These are phyloP conservation scores for Numida meleagris DNA, from an alignment of 2,113 vertebrate species.

Conservation along the genomic window DNA sequence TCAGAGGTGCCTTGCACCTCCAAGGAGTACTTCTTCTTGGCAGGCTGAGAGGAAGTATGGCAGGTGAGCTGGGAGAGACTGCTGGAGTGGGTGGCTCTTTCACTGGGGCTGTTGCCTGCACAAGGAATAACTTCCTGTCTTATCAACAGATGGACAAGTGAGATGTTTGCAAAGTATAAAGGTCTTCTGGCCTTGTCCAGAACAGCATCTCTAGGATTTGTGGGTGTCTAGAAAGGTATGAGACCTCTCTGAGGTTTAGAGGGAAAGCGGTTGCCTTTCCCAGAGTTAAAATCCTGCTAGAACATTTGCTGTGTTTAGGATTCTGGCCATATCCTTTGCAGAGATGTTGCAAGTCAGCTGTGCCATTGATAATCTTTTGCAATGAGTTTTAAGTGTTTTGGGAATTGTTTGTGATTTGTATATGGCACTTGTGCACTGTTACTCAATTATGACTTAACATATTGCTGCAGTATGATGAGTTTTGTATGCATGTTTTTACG, in stretches of 20 bases:
- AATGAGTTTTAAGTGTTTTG: not conserved
- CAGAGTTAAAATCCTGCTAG: not conserved
- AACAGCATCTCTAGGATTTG: not conserved
- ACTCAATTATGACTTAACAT: not conserved
- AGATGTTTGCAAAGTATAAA: rapidly evolving
- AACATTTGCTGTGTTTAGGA: not conserved
- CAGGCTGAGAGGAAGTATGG: not conserved
- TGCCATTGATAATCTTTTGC: not conserved
- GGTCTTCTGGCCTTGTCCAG: not conserved
- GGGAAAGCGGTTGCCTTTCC: not conserved
- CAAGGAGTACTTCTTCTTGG: not conserved
- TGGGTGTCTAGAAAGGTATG: not conserved
- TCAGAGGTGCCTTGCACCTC: not conserved
- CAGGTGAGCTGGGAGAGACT: not conserved
- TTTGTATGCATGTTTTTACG: not conserved
- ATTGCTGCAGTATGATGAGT: not conserved
- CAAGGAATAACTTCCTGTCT: not conserved
- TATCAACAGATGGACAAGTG: not conserved
- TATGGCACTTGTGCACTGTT: not conserved
- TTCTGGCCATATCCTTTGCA: not conserved
- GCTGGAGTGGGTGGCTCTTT: not conserved
- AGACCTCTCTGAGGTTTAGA: not conserved
- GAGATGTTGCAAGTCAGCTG: not conserved
- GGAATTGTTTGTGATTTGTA: not conserved
- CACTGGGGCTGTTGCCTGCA: not conserved